phyloP scores from a whole-genome alignment of 1,140 invertebrate species.

The Drosophila burlai region DNA sequence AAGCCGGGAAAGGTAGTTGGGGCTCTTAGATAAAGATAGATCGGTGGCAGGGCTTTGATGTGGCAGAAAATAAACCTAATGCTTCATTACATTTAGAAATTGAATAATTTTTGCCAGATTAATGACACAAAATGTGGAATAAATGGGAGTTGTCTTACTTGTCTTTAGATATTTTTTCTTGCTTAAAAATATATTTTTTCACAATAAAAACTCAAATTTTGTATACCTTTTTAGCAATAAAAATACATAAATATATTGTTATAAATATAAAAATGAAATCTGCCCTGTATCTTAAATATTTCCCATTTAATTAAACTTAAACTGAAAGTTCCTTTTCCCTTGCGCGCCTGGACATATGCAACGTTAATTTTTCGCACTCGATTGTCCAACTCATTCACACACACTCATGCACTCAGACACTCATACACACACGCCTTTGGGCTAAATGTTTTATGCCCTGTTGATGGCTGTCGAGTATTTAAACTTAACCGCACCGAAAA shows the following conservation, averaged over 20 bases:
- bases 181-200: neutral
- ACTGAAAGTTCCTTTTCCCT: neutral
- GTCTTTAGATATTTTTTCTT: no score
- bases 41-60: constrained; percentile 55
- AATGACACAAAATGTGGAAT: neutral
- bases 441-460: constrained; percentile 83
- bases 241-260: accelerated
- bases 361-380: constrained; percentile 53
- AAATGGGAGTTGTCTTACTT: neutral
- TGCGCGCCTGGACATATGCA: constrained; percentile 25
- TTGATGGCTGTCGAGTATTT: constrained; percentile 81
- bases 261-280: no score
- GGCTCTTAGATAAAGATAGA: constrained; percentile 31
- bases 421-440: constrained; percentile 36
- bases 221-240: neutral
- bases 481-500: constrained; percentile 78
- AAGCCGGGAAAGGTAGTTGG: constrained; percentile 17
- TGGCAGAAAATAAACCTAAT: constrained; percentile 23
- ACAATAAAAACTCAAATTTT: neutral
- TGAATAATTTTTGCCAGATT: constrained; percentile 18
- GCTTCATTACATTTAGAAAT: constrained; percentile 44
- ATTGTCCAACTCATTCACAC: constrained; percentile 36
- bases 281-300: accelerated
- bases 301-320: neutral
- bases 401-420: neutral